Evolutionary conservation across 2,888 invertebrate genomes (phyloP), one percentile per base, ranked within the genome.

Genomic region (Hirtodrosophila alboralis): DNA sequence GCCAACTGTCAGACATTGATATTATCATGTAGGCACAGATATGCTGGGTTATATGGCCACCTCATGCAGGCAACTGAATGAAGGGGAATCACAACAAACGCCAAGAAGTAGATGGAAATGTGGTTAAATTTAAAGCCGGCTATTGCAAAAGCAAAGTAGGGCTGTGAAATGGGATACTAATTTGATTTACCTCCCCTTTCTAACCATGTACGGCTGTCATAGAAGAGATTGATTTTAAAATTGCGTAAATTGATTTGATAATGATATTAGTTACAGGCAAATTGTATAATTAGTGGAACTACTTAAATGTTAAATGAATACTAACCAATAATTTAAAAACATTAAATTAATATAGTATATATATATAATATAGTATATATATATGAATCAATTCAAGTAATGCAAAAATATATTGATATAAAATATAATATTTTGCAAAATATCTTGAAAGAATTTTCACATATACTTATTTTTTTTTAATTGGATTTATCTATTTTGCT

Each of bases 1-100:
- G 77, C 85, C 85, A 69, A 85, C 85, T 79, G 78, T 79, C 78
- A 85, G 78, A 68, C 79, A 69, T 69, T 74, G 75, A 78, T 74
- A 84, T 84, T 81, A 78, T 72, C 83, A 83, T 83, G 64, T 72
- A 72, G 75, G 79, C 85, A 75, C 53, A 72, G 75, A 84, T 75
- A 84, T 67, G 47, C 60, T 44, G 43, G 54, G 52, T 47, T 59
- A 49, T 48, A 60, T 53, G 47, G 48, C 18, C 37, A 38, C 5
- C 40, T 1, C 9, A 9, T 14, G 1, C 27, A 1, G 6, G 1
- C n/a, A 23, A 26, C 10, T 9, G 2, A 43, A 41, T 36, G 40
- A 27, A 47, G 26, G 45, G 40, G n/a, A n/a, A 49, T 34, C 56
- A 36, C 31, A 43, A 10, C 34, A 52, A 45, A 41, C 14, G 26